A percentile compares a stretch with the other conserved stretches of the same genome.
Conservation (phyloP, 2,888 invertebrate genomes). For the Halocaridina rubra region DNA sequence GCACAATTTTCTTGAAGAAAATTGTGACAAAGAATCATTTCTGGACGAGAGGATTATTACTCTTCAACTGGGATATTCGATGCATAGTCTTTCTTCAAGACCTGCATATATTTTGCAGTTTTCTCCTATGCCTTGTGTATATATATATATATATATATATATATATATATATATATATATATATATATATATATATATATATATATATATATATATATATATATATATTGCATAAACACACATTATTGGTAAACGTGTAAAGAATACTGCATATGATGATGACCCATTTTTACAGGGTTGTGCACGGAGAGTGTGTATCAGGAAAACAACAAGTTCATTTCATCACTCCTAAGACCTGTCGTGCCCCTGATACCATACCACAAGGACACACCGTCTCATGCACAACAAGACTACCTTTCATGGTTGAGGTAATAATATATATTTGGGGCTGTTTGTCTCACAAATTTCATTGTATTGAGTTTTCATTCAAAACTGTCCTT, state of each 20-base stretch:
- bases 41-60: too few relatives aligned
- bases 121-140: not conserved
- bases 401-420: conserved; percentile 66
- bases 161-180: conserved; percentile 34
- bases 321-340: conserved; percentile 73
- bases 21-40: too few relatives aligned
- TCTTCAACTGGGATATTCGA: not conserved
- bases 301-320: conserved; percentile 72
- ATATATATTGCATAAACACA: too few relatives aligned
- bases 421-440: conserved; percentile 67
- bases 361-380: conserved; percentile 65
- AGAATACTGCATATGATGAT: too few relatives aligned
- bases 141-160: not conserved
- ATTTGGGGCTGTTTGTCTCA: too few relatives aligned
- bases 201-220: not conserved
- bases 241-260: too few relatives aligned
- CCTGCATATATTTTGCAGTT: not conserved
- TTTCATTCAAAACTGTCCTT: too few relatives aligned
- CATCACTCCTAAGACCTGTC: conserved; percentile 69
- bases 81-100: not conserved
- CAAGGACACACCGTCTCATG: conserved; percentile 65
- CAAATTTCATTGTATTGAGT: too few relatives aligned
- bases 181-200: conserved; percentile 28
- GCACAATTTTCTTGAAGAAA: too few relatives aligned
- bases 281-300: conserved; percentile 67